Base-by-base conservation (phyloP, 2,888 invertebrate species). In the Hecatera dysodea region DNA sequence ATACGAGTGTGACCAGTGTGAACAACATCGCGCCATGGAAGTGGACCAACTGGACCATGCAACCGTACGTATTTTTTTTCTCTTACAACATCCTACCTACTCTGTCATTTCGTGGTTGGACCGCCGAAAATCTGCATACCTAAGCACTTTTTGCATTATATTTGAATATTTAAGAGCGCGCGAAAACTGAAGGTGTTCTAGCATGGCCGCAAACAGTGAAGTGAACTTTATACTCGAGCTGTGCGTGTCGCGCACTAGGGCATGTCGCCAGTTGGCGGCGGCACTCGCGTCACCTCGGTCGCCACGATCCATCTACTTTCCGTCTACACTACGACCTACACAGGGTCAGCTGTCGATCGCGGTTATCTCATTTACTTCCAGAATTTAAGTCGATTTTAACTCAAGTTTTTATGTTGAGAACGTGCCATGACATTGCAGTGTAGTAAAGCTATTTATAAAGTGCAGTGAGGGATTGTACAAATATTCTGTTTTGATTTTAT, bases 231-330 rank as follows among this genome's bases (percentile, higher is more conserved):
- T 85, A 93, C 94, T 91, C 87, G 88, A 88, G 83, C 88, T 86
- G 91, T 90, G 88, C 86, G 86, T 84, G 83, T 89, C 89, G 90
- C 90, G 88, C 87, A 86, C 86, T 89, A 93, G 93, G 95, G 95
- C 95, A 95, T 91, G 81, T 83, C 93, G 95, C 95, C 95, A 95
- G 95, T 95, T 95, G 95, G 95, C 95, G 90, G 87, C 89, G 89
- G 89, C 81, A 86, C 91, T 90, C 89, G 91, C 90, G 84, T 85
- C 89, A 90, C 88, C 87, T 88, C 90, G 87, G 91, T 89, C 90
- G 91, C 81, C 84, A 82, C 82, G 67, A 82, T 81, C 70, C 36
- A 81, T 80, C 75, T 85, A 81, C 87, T 89, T 89, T 88, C 86
- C 90, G 88, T 86, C 80, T 83, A 85, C 79, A 50, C 75, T 79